Percentiles rank a stretch among this genome's conserved stretches.
Conservation (phyloP, 2,113 vertebrate species). For the Grammomys dolichurus region DNA sequence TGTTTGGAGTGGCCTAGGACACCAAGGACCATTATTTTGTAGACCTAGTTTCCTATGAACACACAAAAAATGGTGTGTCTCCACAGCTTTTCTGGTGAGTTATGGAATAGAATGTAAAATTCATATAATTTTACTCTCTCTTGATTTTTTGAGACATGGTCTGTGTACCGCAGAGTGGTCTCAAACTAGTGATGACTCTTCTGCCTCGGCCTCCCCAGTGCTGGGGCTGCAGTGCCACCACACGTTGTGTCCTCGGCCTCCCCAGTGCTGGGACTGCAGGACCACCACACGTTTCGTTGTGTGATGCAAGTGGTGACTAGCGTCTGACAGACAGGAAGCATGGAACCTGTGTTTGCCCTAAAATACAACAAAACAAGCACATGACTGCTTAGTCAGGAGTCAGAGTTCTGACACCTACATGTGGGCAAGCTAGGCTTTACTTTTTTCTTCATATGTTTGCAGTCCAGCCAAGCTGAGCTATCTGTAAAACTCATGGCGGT, state of each 20-base stretch:
- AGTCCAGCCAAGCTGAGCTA: background rate
- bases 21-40: background rate
- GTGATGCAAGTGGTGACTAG: background rate
- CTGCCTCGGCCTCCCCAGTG: background rate
- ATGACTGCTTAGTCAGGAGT: background rate
- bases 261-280: too few relatives aligned
- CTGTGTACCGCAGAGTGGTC: background rate
- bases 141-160: background rate
- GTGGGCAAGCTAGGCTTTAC: too few relatives aligned
- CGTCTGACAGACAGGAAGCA: background rate
- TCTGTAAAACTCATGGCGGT: background rate
- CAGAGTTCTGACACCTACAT: too few relatives aligned
- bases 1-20: background rate
- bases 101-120: background rate
- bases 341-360: background rate
- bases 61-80: background rate
- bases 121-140: background rate
- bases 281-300: background rate
- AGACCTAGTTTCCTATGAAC: background rate
- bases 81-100: background rate
- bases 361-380: background rate
- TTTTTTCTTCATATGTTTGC: background rate
- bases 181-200: background rate
- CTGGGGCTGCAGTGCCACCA: background rate
- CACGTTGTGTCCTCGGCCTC: too few relatives aligned